These are phyloP conservation scores for Palythoa caribaeorum DNA, from an alignment of 92 coral and sea anemone species.

Conservation along the genomic window DNA sequence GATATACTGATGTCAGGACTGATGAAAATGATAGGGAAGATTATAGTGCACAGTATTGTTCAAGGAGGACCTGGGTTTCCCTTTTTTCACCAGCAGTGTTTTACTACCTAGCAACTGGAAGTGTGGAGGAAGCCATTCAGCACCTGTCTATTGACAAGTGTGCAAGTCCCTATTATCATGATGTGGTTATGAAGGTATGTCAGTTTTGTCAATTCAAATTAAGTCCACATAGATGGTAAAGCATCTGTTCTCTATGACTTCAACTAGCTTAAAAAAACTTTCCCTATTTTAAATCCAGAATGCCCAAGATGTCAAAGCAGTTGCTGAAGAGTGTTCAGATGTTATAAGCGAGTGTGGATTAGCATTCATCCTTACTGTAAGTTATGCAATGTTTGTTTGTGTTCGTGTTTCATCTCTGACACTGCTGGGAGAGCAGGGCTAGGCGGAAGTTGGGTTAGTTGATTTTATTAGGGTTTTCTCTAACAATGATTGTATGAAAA, in stretches of 20 bases:
- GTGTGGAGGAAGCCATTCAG: conserved; percentile 11
- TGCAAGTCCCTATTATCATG: neutral
- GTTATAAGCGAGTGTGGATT: conserved; percentile 1
- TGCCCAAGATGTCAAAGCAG: neutral
- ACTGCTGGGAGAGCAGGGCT: neutral
- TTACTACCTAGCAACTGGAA: conserved; percentile 18
- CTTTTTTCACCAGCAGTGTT: neutral
- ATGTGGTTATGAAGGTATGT: neutral
- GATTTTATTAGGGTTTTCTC: neutral
- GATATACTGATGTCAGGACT: conserved; percentile 11
- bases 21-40: neutral
- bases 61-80: conserved; percentile 31
- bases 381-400: neutral
- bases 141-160: neutral
- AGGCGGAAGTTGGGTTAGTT: neutral
- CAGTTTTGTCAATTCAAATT: neutral
- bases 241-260: neutral
- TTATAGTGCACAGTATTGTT: conserved; percentile 15
- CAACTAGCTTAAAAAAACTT: neutral
- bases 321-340: conserved; percentile 1
- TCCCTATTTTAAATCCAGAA: neutral
- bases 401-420: neutral
- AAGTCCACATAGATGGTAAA: neutral
- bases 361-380: conserved; percentile 1
- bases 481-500: neutral